Percentiles rank a stretch among this genome's conserved stretches.
Evolutionary conservation across 2,888 invertebrate species (phyloP).

Genomic region (Allolobophora icterica): DNA sequence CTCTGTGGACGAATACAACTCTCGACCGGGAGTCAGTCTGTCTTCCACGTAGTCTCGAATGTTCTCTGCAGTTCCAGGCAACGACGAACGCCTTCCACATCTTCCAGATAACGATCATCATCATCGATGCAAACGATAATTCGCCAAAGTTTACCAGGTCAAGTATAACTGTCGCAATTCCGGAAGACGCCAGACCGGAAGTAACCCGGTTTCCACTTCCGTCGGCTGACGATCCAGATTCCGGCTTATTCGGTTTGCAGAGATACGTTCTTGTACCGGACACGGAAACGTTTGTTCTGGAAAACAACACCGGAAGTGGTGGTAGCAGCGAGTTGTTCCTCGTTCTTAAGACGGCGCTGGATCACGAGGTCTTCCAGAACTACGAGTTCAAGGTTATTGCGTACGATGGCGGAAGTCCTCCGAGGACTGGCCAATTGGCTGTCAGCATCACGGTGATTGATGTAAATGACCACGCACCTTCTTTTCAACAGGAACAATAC

Average conservation of each 20-base stretch:
- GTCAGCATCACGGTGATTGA: slow-evolving; percentile 36
- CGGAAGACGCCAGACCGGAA: slow-evolving; percentile 43
- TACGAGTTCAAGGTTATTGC: slow-evolving; percentile 37
- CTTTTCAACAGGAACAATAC: slow-evolving; percentile 38
- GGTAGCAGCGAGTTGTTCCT: slow-evolving; percentile 40
- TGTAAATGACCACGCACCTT: slow-evolving; percentile 43
- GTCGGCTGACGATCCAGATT: slow-evolving; percentile 46
- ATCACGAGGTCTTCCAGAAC: slow-evolving; percentile 34
- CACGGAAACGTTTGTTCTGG: slow-evolving; percentile 37
- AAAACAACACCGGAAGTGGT: slow-evolving; percentile 35
- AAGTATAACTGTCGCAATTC: slow-evolving; percentile 35
- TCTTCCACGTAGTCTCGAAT: background rate
- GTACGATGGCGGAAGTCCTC: slow-evolving; percentile 41
- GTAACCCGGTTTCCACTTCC: slow-evolving; percentile 39
- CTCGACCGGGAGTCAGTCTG: background rate
- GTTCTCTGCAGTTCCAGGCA: background rate
- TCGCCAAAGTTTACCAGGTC: slow-evolving; percentile 42
- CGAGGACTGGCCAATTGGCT: slow-evolving; percentile 36
- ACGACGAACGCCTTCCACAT: slow-evolving; percentile 45
- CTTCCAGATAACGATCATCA: slow-evolving; percentile 45
- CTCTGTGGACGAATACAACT: background rate
- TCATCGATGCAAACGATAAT: slow-evolving; percentile 48
- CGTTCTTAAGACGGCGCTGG: slow-evolving; percentile 32
- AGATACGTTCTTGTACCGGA: slow-evolving; percentile 40
- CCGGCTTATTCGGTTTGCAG: slow-evolving; percentile 36